Conservation (phyloP, 2,888 invertebrate species). For the Tiliacea citrago region DNA sequence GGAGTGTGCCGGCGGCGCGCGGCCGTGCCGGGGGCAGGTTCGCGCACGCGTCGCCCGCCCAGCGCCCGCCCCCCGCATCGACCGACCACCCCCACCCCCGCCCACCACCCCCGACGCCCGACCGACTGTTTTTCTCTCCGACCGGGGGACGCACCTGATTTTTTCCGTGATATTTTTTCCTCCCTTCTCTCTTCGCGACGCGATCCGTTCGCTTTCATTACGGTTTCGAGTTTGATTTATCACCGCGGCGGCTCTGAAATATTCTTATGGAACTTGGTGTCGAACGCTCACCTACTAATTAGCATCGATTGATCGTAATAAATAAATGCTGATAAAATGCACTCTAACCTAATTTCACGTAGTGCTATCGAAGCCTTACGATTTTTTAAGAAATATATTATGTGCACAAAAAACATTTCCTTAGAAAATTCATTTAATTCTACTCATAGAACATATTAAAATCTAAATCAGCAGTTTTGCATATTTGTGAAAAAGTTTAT, state of each 20-base stretch:
- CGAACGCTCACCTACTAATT: slow-evolving; percentile 89
- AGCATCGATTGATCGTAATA: slow-evolving; percentile 85
- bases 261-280: slow-evolving; percentile 88
- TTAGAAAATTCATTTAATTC: neutral
- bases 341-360: slow-evolving; percentile 13
- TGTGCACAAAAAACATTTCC: neutral
- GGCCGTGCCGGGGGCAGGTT: slow-evolving; percentile 79
- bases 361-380: neutral
- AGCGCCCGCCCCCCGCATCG: slow-evolving; percentile 85
- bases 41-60: slow-evolving; percentile 84
- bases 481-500: neutral
- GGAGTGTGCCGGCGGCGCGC: slow-evolving; percentile 76
- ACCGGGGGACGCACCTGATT: slow-evolving; percentile 91
- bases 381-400: neutral
- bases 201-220: slow-evolving; percentile 91
- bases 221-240: slow-evolving; percentile 91
- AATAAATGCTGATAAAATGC: slow-evolving; percentile 51
- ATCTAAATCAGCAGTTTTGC: neutral
- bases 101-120: slow-evolving; percentile 79
- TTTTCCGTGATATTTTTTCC: slow-evolving; percentile 91
- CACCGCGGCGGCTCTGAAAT: slow-evolving; percentile 89
- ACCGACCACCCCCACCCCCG: slow-evolving; percentile 85
- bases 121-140: slow-evolving; percentile 90
- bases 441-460: neutral
- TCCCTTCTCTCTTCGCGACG: slow-evolving; percentile 90